These are phyloP conservation scores for Chalcosyrphus nemorum DNA, from an alignment of 2,888 invertebrate species.

Conservation along the genomic window DNA sequence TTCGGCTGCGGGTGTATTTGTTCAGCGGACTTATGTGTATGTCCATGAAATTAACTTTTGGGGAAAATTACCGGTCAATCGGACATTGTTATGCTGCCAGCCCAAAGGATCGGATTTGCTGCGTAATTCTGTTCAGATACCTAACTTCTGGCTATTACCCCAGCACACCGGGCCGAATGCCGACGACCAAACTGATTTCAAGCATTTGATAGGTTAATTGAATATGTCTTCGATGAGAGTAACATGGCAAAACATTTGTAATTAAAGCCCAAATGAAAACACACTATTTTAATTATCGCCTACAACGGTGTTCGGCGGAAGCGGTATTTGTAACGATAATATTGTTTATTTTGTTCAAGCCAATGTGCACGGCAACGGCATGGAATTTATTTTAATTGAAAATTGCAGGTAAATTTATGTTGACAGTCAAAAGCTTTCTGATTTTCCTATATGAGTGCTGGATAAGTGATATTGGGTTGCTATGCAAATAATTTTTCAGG, in stretches of 20 bases:
- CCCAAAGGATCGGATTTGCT: slow-evolving; percentile 31
- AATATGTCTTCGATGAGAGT: slow-evolving; percentile 34
- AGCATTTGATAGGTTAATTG: slow-evolving; percentile 43
- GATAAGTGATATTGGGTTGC: background rate
- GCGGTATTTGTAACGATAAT: slow-evolving; percentile 5
- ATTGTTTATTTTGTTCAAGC: slow-evolving; percentile 22
- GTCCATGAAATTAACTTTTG: slow-evolving; percentile 38
- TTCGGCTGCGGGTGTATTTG: background rate
- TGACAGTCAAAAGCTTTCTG: background rate
- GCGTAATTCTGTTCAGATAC: slow-evolving; percentile 19
- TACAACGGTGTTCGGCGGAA: background rate
- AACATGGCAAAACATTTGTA: slow-evolving; percentile 15
- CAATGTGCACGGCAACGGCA: background rate
- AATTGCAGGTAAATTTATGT: slow-evolving; percentile 18
- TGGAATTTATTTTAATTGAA: slow-evolving; percentile 14
- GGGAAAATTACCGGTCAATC: slow-evolving; percentile 19
- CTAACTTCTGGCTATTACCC: slow-evolving; percentile 17
- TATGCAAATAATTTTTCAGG: background rate
- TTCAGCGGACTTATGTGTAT: background rate
- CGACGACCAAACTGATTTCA: slow-evolving; percentile 20
- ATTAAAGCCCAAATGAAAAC: slow-evolving; percentile 39
- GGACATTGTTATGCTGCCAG: background rate
- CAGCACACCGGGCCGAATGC: background rate
- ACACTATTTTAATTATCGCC: slow-evolving; percentile 41
- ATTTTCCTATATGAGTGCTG: background rate